Conservation (phyloP, 2,113 vertebrate species). For the Cinclus cinclus region DNA sequence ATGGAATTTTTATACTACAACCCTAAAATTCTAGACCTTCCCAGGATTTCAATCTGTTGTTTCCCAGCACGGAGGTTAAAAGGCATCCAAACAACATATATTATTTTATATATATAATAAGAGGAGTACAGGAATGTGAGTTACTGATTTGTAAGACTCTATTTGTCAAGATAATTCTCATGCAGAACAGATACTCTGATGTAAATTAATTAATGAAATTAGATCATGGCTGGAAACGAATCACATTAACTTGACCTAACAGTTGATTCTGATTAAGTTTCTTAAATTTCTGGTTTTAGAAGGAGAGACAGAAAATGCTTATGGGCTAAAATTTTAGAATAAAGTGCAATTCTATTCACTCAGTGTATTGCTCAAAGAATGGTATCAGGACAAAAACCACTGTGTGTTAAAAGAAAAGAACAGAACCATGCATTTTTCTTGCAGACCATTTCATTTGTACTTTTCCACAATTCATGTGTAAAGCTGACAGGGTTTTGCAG, state of each 20-base stretch:
- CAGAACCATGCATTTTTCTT: background rate
- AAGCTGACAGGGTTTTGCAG: background rate
- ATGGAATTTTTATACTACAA: background rate
- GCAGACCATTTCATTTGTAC: background rate
- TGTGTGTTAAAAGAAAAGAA: background rate
- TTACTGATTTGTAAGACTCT: background rate
- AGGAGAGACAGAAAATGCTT: background rate
- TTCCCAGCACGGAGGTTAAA: background rate
- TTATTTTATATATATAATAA: background rate
- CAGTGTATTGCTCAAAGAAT: background rate
- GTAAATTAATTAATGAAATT: background rate
- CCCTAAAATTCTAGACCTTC: background rate
- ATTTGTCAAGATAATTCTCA: constrained; percentile 19
- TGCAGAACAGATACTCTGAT: background rate
- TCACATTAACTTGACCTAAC: background rate
- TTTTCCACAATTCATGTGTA: background rate
- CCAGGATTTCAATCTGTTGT: background rate
- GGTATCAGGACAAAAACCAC: background rate
- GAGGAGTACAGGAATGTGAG: background rate
- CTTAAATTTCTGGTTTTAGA: background rate
- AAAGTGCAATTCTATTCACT: background rate
- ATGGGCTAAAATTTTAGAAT: background rate
- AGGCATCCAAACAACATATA: background rate
- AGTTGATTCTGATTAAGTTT: background rate
- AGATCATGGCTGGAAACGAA: background rate